Base-by-base conservation (phyloP, 2,797 vertebrate species). In the Sebastes steindachneri region DNA sequence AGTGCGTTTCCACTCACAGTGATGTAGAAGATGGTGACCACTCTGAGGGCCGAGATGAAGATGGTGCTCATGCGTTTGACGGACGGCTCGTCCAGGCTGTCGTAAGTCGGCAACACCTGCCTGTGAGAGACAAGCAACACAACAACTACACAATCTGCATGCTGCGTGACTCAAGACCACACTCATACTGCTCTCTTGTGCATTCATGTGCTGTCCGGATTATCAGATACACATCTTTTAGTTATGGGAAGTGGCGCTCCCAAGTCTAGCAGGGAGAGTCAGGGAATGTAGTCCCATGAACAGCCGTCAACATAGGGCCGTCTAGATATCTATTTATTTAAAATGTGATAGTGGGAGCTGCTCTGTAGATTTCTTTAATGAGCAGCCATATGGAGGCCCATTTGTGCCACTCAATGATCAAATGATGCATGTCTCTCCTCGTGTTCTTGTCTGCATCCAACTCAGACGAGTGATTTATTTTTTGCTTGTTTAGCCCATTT, bases 1-100 rank as follows among this genome's bases (percentile, higher is more conserved):
- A 7, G 33, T 23, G 53, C 0, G n/a, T 53, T 59, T 79, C 28
- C 74, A 95, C 98, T 96, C 95, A 99, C 99, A 82, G 95, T 97
- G 86, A 99, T 96, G 79, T 99, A 99, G 95, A 99, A 99, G 91
- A 97, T 94, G 80, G 98, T 99, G 95, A 99, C 99, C 71, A 98
- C 97, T 1, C 98, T 97, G 74, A 99, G 97, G 21, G 98, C 96
- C 8, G 96, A 97, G 48, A 97, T 97, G 88, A 99, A 99, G 92
- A 99, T 99, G 94, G 97, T 99, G 92, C 97, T 99, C 98, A 99
- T 99, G 92, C 97, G 97, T 93, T 98, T 99, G 88, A 99, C 98
- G 0, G 99, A 99, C 0, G 99, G 99, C 82, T 99, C 99, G 2
- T 99, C 99, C 95, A 99, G 95, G 88, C 97, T 99, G 93, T 99